Base-by-base conservation (phyloP, 2,888 invertebrate genomes). In the Philereme transversata region DNA sequence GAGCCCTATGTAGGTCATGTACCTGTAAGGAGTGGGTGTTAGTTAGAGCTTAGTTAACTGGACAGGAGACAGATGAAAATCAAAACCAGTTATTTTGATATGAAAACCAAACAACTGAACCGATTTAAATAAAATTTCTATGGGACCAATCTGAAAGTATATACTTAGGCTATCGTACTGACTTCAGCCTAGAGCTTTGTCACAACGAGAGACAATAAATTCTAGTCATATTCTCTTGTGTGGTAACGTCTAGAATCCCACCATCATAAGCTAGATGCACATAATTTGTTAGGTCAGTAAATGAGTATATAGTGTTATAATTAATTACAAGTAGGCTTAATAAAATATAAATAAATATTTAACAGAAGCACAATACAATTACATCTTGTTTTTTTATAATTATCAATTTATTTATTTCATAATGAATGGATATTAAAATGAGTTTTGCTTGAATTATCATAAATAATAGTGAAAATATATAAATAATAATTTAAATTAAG, bases 1-100 rank as follows among this genome's bases (percentile, higher is more conserved):
- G 46, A 98, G 92, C 4, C 98, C 98, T 47, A 96, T 87, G 81
- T 98, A 98, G 5, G 97, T 97, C 70, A 96, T 88, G 86, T 97
- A 97, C 79, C 98, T 91, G 64, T 5, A 81, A 84, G 70, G 54
- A 11, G 11, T 6, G 5, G 22, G 22, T 22, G 22, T 22, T 22
- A 22, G 22, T 22, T 22, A 22, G 22, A 22, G 22, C 22, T 22
- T 22, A 22, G 22, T 3, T 22, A 22, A 22, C 22, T 22, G 22
- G 3, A 22, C 22, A 22, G 22, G 22, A 22, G 22, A 22, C 22
- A 22, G 22, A 22, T 3, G 22, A 22, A 22, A 22, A 22, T 22
- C 22, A 2, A 22, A 22, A 22, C 22, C 22, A 22, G 22, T 22
- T 22, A 22, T 22, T 22, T 22, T 22, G 22, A 22, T 22, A 22